These are phyloP conservation scores for Edolisoma coerulescens DNA, from an alignment of 2,113 vertebrate species.

Conservation along the genomic window DNA sequence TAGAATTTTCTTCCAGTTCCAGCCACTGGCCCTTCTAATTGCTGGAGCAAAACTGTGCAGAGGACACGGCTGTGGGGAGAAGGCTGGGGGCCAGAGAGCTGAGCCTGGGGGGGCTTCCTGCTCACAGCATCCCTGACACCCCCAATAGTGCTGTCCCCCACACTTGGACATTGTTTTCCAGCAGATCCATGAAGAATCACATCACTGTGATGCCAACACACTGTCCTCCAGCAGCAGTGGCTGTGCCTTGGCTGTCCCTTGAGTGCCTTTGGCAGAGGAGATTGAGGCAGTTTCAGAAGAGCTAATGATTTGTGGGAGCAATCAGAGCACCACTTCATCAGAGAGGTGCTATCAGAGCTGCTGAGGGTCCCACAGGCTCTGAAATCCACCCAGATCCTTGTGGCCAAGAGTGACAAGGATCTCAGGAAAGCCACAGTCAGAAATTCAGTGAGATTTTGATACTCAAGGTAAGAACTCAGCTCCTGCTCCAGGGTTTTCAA, in stretches of 20 bases:
- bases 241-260: background rate
- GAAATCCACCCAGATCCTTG: background rate
- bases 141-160: background rate
- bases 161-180: fast-evolving
- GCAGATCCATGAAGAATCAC: background rate
- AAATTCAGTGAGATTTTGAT: background rate
- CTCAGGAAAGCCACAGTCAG: background rate
- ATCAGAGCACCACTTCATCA: background rate
- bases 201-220: fast-evolving
- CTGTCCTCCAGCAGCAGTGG: background rate
- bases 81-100: background rate
- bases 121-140: background rate
- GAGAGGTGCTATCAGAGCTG: background rate
- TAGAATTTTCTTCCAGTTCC: background rate
- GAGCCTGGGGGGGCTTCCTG: background rate
- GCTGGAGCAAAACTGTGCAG: background rate
- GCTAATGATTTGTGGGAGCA: background rate
- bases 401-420: background rate
- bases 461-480: background rate
- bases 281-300: background rate
- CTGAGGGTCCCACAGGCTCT: background rate
- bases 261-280: background rate
- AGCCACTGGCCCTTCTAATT: background rate
- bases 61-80: background rate
- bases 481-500: background rate